Evolutionary conservation across 2,888 invertebrate genomes (phyloP), one percentile per base, ranked within the genome.

Genomic region (Campoletis raptor): DNA sequence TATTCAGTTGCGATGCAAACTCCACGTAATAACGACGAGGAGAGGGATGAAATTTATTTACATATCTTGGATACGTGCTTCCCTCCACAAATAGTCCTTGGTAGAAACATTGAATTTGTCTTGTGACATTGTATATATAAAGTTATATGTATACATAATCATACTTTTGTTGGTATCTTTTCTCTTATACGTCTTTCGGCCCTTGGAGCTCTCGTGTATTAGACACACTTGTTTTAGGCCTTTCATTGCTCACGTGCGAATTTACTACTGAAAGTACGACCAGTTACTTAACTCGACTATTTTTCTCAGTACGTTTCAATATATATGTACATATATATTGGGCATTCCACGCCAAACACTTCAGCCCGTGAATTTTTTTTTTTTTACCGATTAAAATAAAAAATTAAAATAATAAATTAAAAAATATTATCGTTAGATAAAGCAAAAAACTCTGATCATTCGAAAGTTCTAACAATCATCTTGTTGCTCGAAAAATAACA

Each of bases 271-370:
- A 92, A 93, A 94, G 92, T 92, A 92, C 92, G 89, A 89, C 91
- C 91, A 93, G 92, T 94, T 93, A 93, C 92, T 94, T 93, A 93
- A 91, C 93, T 92, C 92, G 92, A 92, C 92, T 92, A 92, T 93
- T 93, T 92, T 92, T 90, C 89, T 91, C 91, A 91, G 93, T 93
- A 91, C 92, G 89, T 76, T 83, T 86, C 57, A 81, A 64, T 83
- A 88, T 74, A 85, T 77, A 30, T 37, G 6, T 61, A 72, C n/a
- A n/a, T 9, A 76, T 74, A 78, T 61, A 66, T 18, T 6, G 66
- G 69, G 70, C 57, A 57, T 57, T 30, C 57, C 12, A 57, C 9
- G 10, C 10, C 15, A 57, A 0, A 24, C 57, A 0, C 54, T 8
- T n/a, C 54, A 24, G 48, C 18, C 48, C 48, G 48, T 48, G 54